A percentile compares a stretch with the other conserved stretches of the same genome.
phyloP scores from a whole-genome alignment of 2,113 vertebrate species.

The Strix aluco region DNA sequence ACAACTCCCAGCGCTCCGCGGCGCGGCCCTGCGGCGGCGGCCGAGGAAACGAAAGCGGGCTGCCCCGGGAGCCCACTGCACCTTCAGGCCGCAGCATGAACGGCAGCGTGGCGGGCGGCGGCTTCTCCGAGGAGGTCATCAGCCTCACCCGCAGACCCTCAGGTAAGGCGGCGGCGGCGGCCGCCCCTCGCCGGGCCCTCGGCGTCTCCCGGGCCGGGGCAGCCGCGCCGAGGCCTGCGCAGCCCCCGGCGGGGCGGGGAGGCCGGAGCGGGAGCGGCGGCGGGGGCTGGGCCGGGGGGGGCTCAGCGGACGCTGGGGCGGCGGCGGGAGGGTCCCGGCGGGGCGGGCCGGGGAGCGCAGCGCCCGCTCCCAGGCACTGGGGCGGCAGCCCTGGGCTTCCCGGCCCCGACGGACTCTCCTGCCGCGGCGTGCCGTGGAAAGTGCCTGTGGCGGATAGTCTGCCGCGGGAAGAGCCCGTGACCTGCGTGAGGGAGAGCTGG shows the following conservation, averaged over 20 bases:
- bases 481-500: background rate
- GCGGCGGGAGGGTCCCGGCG: background rate
- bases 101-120: constrained; percentile 27
- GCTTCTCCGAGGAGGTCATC: constrained; percentile 71
- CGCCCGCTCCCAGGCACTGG: background rate
- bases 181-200: background rate
- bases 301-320: too few species aligned
- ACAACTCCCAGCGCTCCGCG: constrained; percentile 56
- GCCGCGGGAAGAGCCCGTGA: background rate
- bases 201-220: background rate
- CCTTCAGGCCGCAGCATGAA: constrained; percentile 36
- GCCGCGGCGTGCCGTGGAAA: background rate
- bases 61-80: background rate
- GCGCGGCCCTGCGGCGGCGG: background rate
- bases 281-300: too few species aligned
- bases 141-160: constrained; percentile 74
- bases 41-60: constrained; percentile 52
- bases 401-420: background rate
- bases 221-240: background rate
- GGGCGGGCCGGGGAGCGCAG: background rate
- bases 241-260: background rate
- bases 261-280: background rate
- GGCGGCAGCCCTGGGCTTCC: background rate
- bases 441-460: background rate
- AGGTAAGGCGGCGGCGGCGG: constrained; percentile 37